phyloP scores from a whole-genome alignment of 2,797 vertebrate genomes.

The Bradypodion pumilum region DNA sequence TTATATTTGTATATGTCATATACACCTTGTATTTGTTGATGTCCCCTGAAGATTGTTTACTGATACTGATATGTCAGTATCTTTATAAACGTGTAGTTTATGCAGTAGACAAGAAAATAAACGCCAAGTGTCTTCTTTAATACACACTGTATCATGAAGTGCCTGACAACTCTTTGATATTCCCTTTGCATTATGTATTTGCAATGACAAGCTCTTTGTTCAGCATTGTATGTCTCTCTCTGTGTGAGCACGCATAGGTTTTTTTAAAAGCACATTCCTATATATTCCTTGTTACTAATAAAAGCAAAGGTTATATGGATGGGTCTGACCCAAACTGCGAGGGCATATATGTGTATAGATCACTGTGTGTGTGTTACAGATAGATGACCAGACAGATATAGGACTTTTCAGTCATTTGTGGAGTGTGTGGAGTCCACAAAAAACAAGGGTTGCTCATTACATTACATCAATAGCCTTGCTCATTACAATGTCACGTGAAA shows the following conservation, averaged over 20 bases:
- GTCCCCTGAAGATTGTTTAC: neutral
- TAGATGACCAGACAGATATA: no score
- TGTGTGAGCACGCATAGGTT: no score
- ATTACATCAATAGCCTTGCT: no score
- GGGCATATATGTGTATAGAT: neutral
- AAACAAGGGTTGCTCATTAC: no score
- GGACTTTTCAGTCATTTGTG: no score
- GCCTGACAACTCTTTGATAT: neutral
- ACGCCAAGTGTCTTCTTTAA: no score
- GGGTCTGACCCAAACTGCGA: neutral
- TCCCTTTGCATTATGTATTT: neutral
- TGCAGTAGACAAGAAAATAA: neutral
- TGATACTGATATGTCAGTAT: no score
- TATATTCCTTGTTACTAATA: neutral
- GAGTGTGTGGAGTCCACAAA: no score
- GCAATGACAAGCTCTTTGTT: neutral
- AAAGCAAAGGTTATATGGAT: neutral
- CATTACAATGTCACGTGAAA: no score
- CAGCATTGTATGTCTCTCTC: no score
- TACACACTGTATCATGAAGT: neutral
- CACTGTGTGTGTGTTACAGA: neutral
- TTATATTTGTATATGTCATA: no score
- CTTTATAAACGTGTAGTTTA: neutral
- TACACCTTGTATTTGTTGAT: neutral
- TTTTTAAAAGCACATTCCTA: neutral